Base-by-base conservation (phyloP, 2,113 vertebrate genomes). In the Lucifuga dentata region DNA sequence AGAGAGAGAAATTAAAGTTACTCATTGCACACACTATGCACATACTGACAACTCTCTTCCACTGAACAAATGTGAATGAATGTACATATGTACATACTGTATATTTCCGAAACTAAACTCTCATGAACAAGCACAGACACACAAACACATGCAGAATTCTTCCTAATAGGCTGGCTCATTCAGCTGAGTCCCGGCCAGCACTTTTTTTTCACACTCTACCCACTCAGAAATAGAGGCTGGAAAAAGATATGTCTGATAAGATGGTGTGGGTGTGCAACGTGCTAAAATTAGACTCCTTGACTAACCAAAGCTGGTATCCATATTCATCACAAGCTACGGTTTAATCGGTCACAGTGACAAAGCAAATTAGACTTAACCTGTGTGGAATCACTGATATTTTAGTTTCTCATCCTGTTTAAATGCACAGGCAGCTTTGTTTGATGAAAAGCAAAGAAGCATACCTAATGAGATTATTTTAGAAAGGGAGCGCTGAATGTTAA, bases 261-360 rank as follows among this genome's bases (percentile, higher is more conserved):
- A 32, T 3, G 9, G 35, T 50, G 39, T 39, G 40, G 20, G 41
- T 17, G n/a, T 40, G 46, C 5, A 26, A 7, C 39, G 21, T 17
- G 29, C 61, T 64, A 46, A 75, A 65, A 69, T 65, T 38, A 58
- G 29, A 50, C 57, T 57, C 40, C 39, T 29, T 23, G 21, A 46
- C 57, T 50, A 68, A 63, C 26, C 33, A 12, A 40, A 76, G 78
- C 21, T 20, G 20, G 5, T 32, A 24, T 19, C 67, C 68, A 36
- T 13, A 48, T 50, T 60, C 20, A 63, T 39, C 16, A 57, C 20
- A 57, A 21, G 41, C 26, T 26, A 12, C 35, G 15, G 49, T n/a
- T 35, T n/a, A 56, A 26, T 13, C 68, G 62, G 57, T 69, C 67
- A 67, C 51, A 56, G 58, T 20, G 68, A 76, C 68, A 62, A 33